These are phyloP conservation scores for Caenorhabditis sinica DNA, from an alignment of 2,888 invertebrate genomes.

Conservation along the genomic window DNA sequence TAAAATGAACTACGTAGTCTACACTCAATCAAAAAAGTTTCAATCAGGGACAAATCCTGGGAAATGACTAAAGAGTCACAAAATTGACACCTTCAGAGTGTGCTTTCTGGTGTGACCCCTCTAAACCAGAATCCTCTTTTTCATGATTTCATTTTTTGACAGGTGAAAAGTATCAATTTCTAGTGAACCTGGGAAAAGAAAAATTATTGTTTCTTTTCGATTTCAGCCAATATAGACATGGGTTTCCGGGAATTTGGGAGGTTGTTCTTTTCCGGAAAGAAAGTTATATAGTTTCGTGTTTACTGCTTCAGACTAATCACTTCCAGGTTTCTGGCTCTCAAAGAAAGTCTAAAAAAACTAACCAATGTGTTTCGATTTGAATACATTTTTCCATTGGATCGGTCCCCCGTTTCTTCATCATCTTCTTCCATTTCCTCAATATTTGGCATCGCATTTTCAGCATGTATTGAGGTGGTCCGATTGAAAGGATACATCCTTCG, in stretches of 20 bases:
- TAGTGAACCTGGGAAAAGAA: too few species aligned
- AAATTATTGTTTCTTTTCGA: neutral
- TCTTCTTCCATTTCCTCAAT: constrained; percentile 37
- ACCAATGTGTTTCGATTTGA: constrained; percentile 42
- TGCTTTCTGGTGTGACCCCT: constrained; percentile 9
- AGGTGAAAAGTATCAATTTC: neutral
- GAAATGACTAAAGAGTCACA: neutral
- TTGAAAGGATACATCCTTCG: constrained; percentile 75
- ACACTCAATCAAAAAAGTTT: neutral
- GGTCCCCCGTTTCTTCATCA: constrained; percentile 16
- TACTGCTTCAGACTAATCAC: neutral
- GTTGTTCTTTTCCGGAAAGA: neutral
- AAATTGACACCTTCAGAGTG: neutral
- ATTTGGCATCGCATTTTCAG: constrained; percentile 36
- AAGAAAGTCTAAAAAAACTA: neutral
- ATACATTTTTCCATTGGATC: constrained; percentile 42
- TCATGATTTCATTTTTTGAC: neutral
- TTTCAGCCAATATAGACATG: neutral
- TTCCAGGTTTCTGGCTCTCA: neutral
- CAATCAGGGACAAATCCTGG: constrained; percentile 2
- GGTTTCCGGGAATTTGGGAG: neutral
- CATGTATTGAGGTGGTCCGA: constrained; percentile 65
- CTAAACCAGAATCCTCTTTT: neutral
- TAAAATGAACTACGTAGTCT: neutral
- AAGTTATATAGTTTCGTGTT: neutral